Percentiles rank a stretch among this genome's conserved stretches.
Conservation (phyloP, 2,797 vertebrate species). For the Melanotaenia nigrans region DNA sequence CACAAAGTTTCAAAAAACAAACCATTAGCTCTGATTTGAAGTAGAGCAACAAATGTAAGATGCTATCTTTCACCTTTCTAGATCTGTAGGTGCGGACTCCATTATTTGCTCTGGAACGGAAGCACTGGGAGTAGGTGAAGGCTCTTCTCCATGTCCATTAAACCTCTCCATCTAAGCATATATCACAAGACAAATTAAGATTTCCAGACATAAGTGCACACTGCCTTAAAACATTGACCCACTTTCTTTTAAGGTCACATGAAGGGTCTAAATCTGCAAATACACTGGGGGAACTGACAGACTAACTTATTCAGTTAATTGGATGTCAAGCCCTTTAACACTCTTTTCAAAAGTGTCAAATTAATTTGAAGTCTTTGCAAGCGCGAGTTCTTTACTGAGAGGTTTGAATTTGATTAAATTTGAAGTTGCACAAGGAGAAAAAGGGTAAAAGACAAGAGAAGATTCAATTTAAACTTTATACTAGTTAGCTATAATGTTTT, state of each 20-base stretch:
- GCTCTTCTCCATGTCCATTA: conserved; percentile 80
- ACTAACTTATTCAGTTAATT: conserved; percentile 55
- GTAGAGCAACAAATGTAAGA: neutral
- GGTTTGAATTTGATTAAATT: conserved; percentile 25
- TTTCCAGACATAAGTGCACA: neutral
- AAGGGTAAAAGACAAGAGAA: neutral
- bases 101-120: conserved; percentile 57
- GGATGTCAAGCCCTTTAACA: conserved; percentile 38
- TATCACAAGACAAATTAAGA: conserved; percentile 1
- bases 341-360: conserved; percentile 44
- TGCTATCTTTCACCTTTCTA: conserved; percentile 65
- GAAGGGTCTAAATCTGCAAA: conserved; percentile 18
- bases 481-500: neutral
- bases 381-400: neutral
- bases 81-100: conserved; percentile 50
- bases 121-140: conserved; percentile 69
- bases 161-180: conserved; percentile 64
- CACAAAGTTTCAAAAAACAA: neutral
- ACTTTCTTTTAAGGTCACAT: conserved; percentile 1
- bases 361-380: conserved; percentile 3
- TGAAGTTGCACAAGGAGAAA: conserved; percentile 17
- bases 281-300: conserved; percentile 28
- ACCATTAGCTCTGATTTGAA: neutral
- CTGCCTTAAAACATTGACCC: conserved; percentile 1
- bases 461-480: neutral